These are phyloP conservation scores for Buphagus erythrorhynchus DNA, from an alignment of 2,797 vertebrate species.

Conservation along the genomic window DNA sequence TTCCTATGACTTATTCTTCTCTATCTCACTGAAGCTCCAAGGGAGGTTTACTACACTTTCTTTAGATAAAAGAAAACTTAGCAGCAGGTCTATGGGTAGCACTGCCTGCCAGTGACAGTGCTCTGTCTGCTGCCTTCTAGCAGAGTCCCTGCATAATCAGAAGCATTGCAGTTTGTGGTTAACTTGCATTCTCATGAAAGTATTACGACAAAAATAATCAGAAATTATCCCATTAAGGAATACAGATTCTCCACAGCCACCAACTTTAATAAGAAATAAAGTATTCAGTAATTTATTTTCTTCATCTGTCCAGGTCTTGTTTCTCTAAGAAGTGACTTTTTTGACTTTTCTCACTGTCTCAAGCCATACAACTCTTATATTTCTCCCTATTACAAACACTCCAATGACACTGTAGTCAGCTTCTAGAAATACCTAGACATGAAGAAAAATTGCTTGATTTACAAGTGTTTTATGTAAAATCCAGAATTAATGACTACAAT, in stretches of 20 bases:
- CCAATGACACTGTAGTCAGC: neutral
- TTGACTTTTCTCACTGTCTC: neutral
- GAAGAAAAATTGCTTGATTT: neutral
- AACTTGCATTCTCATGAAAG: neutral
- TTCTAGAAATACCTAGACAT: neutral
- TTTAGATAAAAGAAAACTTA: neutral
- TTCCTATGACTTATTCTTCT: neutral
- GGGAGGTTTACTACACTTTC: neutral
- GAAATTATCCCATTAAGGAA: neutral
- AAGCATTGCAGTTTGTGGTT: neutral
- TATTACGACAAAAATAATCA: neutral
- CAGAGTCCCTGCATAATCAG: neutral
- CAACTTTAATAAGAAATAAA: neutral
- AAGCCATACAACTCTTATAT: neutral
- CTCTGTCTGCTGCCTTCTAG: neutral
- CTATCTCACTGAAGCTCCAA: neutral
- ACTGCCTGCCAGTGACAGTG: neutral
- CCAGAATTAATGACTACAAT: neutral
- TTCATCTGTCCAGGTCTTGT: neutral
- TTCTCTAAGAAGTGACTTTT: neutral
- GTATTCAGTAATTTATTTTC: neutral
- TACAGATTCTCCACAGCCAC: neutral
- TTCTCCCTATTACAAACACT: neutral
- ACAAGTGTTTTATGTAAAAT: neutral
- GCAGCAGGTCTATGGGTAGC: rapidly evolving